phyloP scores from a whole-genome alignment of 2,113 vertebrate species.

The Oreochromis niloticus region DNA sequence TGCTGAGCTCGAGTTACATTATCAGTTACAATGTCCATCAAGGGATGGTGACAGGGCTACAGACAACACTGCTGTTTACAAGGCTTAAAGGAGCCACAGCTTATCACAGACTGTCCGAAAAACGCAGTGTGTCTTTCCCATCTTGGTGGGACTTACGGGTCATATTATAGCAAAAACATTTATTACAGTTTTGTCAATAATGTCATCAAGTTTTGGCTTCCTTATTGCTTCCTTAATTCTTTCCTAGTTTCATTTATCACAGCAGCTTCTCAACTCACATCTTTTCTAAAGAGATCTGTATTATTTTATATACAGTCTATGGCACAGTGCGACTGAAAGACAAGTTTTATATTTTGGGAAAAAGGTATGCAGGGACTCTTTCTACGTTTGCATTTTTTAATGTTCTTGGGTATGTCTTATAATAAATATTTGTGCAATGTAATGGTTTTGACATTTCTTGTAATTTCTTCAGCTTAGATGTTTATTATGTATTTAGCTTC shows the following conservation, averaged over 20 bases:
- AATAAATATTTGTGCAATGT: background rate
- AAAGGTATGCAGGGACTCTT: background rate
- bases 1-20: slow-evolving; percentile 4
- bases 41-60: slow-evolving; percentile 1
- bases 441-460: background rate
- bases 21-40: slow-evolving; percentile 28
- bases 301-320: background rate
- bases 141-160: background rate
- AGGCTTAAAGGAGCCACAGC: background rate
- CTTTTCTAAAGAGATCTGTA: background rate
- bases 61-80: slow-evolving; percentile 15
- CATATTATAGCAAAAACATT: background rate
- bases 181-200: background rate
- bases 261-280: background rate
- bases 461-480: background rate
- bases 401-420: background rate
- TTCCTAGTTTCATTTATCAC: background rate
- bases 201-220: background rate
- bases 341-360: background rate
- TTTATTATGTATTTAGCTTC: background rate
- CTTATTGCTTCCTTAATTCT: background rate
- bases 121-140: background rate
- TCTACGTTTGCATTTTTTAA: background rate
- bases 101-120: background rate
- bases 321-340: background rate